Base-by-base conservation (phyloP, 2,888 invertebrate species). In the Platycheirus albimanus region DNA sequence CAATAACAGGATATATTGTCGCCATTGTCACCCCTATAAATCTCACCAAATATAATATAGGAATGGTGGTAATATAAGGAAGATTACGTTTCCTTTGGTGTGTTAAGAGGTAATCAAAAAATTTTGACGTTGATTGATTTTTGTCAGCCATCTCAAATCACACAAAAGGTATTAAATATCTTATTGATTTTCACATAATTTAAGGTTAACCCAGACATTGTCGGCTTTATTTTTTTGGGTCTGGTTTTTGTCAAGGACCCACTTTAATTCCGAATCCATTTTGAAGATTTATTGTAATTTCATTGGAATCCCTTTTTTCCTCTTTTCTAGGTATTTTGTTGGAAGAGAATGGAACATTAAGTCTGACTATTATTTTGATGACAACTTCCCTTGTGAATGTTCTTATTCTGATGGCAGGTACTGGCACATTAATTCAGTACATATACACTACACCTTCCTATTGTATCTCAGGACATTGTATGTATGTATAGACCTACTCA, bases 371-470 rank as follows among this genome's bases (percentile, higher is more conserved):
- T 45, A 13, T 47, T 13, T 2, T 19, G 45, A 45, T 10, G 4
- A 51, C 5, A 30, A 52, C 11, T 52, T 33, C n/a, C 52, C 17
- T 33, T 52, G 11, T 52, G 52, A 52, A 52, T 52, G 17, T 30
- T 33, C 15, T 52, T 52, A 33, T 15, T 30, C 13, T 30, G 11
- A 15, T 30, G 33, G 4, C 3, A n/a, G 2, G 24, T 24, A 24
- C 5, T 24, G 3, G 5, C 3, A 4, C 5, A 24, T 24, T 4
- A 24, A 24, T 24, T 3, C 5, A 24, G 2, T 2, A n/a, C 3
- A 2, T 3, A 3, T 38, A n/a, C 3, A 11, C 11, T 11, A 36
- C 11, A 36, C 11, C 11, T 15, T 43, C 15, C n/a, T n/a, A n/a
- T 43, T 43, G 15, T 36, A 38, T 11, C 36, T 36, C 6, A 6